Evolutionary conservation across 2,888 invertebrate genomes (phyloP).

Genomic region (Ichneumoninae sp.): DNA sequence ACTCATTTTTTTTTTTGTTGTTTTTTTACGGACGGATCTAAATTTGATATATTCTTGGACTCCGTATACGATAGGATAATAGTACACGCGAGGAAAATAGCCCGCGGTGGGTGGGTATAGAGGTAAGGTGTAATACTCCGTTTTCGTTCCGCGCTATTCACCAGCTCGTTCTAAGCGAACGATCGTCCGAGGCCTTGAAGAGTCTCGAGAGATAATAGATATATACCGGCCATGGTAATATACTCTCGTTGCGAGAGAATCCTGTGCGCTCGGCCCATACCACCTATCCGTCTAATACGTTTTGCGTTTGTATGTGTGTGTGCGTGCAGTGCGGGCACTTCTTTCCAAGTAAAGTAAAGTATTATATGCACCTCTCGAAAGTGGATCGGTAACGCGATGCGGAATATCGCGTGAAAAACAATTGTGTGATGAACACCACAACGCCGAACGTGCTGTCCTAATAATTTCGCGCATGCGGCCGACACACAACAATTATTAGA

Average conservation of each 20-base stretch:
- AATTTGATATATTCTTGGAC: neutral
- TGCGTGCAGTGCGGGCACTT: neutral
- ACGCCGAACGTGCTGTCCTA: conserved; percentile 62
- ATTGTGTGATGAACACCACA: conserved; percentile 54
- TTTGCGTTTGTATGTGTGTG: neutral
- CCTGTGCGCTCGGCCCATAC: neutral
- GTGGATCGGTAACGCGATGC: conserved; percentile 57
- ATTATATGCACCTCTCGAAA: conserved; percentile 46
- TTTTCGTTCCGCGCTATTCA: conserved; percentile 52
- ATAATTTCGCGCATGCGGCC: conserved; percentile 57
- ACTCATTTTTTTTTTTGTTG: neutral
- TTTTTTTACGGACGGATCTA: neutral
- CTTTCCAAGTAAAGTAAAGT: neutral
- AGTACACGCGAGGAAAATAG: neutral
- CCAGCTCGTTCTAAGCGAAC: conserved; percentile 56
- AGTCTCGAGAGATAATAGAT: conserved; percentile 51
- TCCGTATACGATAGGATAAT: neutral
- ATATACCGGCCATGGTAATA: conserved; percentile 33
- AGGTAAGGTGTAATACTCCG: neutral
- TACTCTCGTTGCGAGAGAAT: conserved; percentile 55
- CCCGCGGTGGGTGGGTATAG: neutral
- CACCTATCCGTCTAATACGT: conserved; percentile 12
- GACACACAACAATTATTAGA: conserved; percentile 38
- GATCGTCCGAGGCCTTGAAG: conserved; percentile 61
- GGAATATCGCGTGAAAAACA: conserved; percentile 65